Conservation (phyloP, 30 jellyfish, hydroid and myxozoan genomes). For the Hydractinia symbiolongicarpus region DNA sequence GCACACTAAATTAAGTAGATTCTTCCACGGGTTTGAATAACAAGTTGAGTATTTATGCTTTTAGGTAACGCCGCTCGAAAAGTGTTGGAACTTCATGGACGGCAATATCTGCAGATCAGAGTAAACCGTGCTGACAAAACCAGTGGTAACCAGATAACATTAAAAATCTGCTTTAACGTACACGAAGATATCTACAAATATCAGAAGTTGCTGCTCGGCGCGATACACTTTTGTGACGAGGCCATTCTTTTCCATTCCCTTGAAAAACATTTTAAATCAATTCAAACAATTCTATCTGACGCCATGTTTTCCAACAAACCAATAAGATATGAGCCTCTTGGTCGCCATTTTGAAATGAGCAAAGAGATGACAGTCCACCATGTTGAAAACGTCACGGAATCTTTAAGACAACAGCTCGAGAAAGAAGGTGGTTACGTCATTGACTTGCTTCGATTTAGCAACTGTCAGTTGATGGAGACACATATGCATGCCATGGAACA, state of each 20-base stretch:
- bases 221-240: neutral
- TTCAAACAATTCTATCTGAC: slow-evolving; percentile 1
- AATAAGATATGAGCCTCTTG: neutral
- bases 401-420: neutral
- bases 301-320: neutral
- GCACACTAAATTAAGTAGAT: no score
- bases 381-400: neutral
- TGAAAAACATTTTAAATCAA: neutral
- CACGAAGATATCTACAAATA: neutral
- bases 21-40: no score
- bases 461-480: neutral
- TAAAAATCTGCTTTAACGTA: neutral
- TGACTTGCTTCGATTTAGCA: slow-evolving; percentile 7
- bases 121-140: slow-evolving; percentile 16
- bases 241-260: neutral
- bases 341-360: slow-evolving; percentile 8
- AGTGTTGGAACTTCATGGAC: slow-evolving; percentile 13
- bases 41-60: neutral
- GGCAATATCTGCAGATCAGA: slow-evolving; percentile 11
- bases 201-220: neutral
- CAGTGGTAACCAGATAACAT: neutral
- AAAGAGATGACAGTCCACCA: slow-evolving; percentile 4
- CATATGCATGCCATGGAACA: neutral
- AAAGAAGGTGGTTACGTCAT: neutral
- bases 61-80: neutral